A percentile compares a stretch with the other conserved stretches of the same genome.
Evolutionary conservation across 2,797 vertebrate genomes (phyloP).

Genomic region (Buphagus erythrorhynchus): DNA sequence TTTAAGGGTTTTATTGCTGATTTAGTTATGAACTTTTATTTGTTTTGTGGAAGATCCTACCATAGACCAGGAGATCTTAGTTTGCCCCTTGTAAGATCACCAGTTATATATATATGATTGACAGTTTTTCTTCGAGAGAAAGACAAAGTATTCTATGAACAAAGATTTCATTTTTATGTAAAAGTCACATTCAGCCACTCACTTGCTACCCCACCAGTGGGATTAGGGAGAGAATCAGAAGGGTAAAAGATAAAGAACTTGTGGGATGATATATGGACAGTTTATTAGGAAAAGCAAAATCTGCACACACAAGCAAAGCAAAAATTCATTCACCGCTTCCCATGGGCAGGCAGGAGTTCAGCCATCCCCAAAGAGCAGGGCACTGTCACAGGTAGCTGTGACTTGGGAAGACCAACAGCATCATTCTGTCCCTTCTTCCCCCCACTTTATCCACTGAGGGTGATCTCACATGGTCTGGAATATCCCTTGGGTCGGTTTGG

Average conservation of each 20-base stretch:
- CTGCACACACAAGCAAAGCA: rapidly evolving
- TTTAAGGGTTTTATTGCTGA: neutral
- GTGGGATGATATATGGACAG: neutral
- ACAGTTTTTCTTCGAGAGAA: neutral
- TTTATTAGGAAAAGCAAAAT: neutral
- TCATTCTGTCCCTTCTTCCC: too few species aligned
- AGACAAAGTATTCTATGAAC: neutral
- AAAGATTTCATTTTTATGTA: neutral
- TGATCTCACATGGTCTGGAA: too few species aligned
- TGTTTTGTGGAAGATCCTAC: neutral
- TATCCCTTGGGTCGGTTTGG: neutral
- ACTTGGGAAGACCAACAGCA: neutral
- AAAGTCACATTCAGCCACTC: neutral
- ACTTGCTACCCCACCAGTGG: neutral
- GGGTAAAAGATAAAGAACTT: neutral
- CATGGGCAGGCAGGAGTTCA: neutral
- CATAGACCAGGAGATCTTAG: too few species aligned
- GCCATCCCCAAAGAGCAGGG: neutral
- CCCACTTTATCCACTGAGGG: neutral
- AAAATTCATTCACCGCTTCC: neutral
- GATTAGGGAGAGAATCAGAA: neutral
- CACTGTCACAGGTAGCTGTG: too few species aligned
- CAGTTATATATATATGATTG: neutral
- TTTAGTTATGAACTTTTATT: neutral
- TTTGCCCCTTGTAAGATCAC: neutral